Evolutionary conservation across 2,113 vertebrate genomes (phyloP).

Genomic region (Catharus minimus): DNA sequence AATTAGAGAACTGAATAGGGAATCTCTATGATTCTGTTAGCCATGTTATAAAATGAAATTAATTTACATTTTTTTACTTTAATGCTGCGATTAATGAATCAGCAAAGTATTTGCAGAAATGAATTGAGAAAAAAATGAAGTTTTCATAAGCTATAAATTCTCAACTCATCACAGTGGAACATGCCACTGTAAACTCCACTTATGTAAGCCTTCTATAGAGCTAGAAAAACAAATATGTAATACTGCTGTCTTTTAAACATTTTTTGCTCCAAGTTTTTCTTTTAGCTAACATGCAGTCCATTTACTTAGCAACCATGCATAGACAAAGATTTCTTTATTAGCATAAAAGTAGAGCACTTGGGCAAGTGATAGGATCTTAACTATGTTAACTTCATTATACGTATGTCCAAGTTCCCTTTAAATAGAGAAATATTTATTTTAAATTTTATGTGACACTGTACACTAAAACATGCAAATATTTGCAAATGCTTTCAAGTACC

Average conservation of each 20-base stretch:
- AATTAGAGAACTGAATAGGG: background rate
- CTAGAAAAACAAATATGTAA: background rate
- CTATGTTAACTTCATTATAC: background rate
- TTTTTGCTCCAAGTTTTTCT: background rate
- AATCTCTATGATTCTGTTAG: background rate
- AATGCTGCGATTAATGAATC: fast-evolving
- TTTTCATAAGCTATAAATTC: background rate
- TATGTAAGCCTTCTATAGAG: background rate
- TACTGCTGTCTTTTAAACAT: background rate
- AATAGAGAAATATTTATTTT: background rate
- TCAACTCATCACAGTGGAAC: background rate
- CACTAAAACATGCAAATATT: background rate
- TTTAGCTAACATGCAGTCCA: background rate
- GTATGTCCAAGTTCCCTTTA: background rate
- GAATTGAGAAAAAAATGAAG: background rate
- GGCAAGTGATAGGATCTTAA: background rate
- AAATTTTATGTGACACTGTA: background rate
- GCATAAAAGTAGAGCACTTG: background rate
- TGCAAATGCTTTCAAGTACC: background rate
- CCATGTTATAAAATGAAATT: background rate
- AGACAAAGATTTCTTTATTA: background rate
- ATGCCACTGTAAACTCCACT: background rate
- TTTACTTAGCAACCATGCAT: background rate
- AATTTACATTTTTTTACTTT: background rate
- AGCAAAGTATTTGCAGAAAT: background rate